A percentile compares a stretch with the other conserved stretches of the same genome.
phyloP scores from a whole-genome alignment of 2,888 invertebrate species.

The Marronus borbonicus region DNA sequence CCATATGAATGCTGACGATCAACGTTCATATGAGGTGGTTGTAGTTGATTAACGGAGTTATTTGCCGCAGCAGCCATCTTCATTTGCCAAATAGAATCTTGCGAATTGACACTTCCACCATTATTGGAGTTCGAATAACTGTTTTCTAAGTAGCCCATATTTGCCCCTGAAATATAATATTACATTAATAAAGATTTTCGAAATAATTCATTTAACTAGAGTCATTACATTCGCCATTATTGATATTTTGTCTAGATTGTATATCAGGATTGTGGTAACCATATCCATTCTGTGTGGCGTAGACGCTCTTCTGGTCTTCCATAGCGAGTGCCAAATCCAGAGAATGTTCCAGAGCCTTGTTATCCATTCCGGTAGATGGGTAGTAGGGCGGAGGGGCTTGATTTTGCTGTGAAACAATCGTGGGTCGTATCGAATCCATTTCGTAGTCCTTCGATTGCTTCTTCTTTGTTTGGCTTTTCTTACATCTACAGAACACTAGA shows the following conservation, averaged over 20 bases:
- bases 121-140: slow-evolving; percentile 95
- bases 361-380: slow-evolving; percentile 90
- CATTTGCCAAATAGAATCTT: slow-evolving; percentile 95
- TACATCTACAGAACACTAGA: slow-evolving; percentile 89
- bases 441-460: slow-evolving; percentile 89
- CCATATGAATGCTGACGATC: slow-evolving; percentile 81
- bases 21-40: slow-evolving; percentile 73
- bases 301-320: slow-evolving; percentile 90
- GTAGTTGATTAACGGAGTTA: slow-evolving; percentile 76
- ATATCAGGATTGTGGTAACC: slow-evolving; percentile 85
- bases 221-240: slow-evolving; percentile 85
- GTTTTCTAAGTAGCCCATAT: slow-evolving; percentile 93
- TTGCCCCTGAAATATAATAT: slow-evolving; percentile 77
- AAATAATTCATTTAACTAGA: neutral
- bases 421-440: slow-evolving; percentile 89
- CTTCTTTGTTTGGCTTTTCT: slow-evolving; percentile 86
- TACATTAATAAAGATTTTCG: neutral
- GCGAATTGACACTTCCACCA: slow-evolving; percentile 95
- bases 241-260: slow-evolving; percentile 80
- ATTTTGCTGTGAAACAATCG: slow-evolving; percentile 88
- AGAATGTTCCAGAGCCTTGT: slow-evolving; percentile 92
- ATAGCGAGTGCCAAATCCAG: slow-evolving; percentile 87
- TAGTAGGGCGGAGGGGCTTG: slow-evolving; percentile 93
- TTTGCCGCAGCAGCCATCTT: slow-evolving; percentile 87
- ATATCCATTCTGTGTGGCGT: slow-evolving; percentile 88